Evolutionary conservation across 2,888 invertebrate species (phyloP), one percentile per base, ranked within the genome.

Genomic region (Pantelozetes paolii): DNA sequence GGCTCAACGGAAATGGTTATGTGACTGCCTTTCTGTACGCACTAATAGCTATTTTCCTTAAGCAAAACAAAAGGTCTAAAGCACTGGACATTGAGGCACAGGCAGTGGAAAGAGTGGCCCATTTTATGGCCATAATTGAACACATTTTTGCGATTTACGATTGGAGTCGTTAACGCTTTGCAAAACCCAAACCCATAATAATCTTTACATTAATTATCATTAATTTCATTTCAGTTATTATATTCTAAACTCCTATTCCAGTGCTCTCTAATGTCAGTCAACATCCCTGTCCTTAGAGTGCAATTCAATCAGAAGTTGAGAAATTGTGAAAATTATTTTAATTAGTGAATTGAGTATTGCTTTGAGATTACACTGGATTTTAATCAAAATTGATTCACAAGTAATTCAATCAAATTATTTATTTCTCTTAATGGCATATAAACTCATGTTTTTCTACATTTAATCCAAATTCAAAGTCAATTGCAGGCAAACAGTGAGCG

Each of bases 41-140:
- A n/a, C 57, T 57, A 57, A 57, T 57, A 57, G 57, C 57, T 57
- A 57, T 57, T 57, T 57, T 57, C 57, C 57, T 57, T 57, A 57
- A 23, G 45, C 28, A 26, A 57, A 57, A 57, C 57, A 57, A 57
- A 23, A 57, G 57, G 23, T 5, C 50, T 18, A 42, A 42, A 18
- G 20, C 18, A 11, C 50, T 11, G n/a, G 28, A 6, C 11, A 23
- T 9, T 23, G 23, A 26, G 26, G 2, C 28, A 23, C 57, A 5
- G 36, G 36, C 36, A 9, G 9, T 36, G 28, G 18, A 45, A 45
- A 45, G 45, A 45, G 45, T 45, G 18, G 9, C 13, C 8, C 26
- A 57, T 57, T 57, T 57, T 9, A 57, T 57, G 57, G 57, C 57
- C 3, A 57, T 57, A 57, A 57, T 57, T 57, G 57, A 57, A 57